Percentiles rank a stretch among this genome's conserved stretches.
Evolutionary conservation across 35 echinoderm and acorn worm genomes (phyloP).

Genomic region (Amphiura filiformis): DNA sequence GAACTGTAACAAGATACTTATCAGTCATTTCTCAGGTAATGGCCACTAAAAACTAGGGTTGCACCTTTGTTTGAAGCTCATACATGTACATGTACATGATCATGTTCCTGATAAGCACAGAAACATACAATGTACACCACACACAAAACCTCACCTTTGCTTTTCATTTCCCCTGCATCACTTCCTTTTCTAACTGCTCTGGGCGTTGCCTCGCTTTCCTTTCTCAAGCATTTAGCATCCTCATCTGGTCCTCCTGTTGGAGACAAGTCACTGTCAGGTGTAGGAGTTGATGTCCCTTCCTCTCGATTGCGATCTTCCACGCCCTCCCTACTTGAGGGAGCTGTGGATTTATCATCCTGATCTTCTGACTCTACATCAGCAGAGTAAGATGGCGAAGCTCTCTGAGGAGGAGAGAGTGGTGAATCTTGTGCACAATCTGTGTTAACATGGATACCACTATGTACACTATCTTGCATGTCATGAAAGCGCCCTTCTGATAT

Average conservation of each 20-base stretch:
- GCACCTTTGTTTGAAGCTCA: too few species aligned
- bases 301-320: constrained; percentile 40
- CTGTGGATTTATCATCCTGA: constrained; percentile 73
- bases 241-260: constrained; percentile 33
- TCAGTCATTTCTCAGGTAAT: too few species aligned
- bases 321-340: constrained; percentile 48
- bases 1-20: too few species aligned
- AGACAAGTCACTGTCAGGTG: constrained; percentile 36
- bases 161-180: too few species aligned
- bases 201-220: constrained; percentile 31
- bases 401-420: constrained; percentile 47
- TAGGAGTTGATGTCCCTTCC: constrained; percentile 58
- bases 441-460: constrained; percentile 37
- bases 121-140: too few species aligned
- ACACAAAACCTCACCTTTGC: too few species aligned
- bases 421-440: constrained; percentile 53
- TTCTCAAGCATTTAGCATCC: background rate
- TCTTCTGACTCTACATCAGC: constrained; percentile 95
- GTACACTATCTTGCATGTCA: constrained; percentile 73
- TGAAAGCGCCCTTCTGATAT: constrained; percentile 86
- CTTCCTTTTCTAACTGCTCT: constrained; percentile 2
- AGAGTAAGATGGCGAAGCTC: constrained; percentile 84
- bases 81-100: too few species aligned
- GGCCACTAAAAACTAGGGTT: too few species aligned
- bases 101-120: too few species aligned